phyloP scores from a whole-genome alignment of 2,113 vertebrate species.

The Oncorhynchus keta region DNA sequence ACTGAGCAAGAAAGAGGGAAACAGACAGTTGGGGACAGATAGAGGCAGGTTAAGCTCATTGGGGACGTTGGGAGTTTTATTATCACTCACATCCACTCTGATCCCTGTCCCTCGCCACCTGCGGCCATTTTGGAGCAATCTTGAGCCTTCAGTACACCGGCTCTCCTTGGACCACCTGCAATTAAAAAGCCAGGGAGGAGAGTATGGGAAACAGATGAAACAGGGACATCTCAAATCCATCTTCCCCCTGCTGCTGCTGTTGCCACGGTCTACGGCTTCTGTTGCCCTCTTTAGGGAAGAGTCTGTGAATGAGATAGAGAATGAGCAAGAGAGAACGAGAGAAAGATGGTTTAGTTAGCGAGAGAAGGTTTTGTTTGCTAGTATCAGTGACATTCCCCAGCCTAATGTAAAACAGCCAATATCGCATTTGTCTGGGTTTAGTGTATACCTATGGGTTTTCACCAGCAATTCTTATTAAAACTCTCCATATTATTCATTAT shows the following conservation, averaged over 20 bases:
- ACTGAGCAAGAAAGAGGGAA: background rate
- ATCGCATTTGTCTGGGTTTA: slow-evolving; percentile 8
- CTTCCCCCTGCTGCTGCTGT: background rate
- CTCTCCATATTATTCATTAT: too few species aligned
- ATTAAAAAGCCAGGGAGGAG: slow-evolving; percentile 24
- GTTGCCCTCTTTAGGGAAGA: background rate
- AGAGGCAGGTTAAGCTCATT: slow-evolving; percentile 9
- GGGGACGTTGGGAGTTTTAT: slow-evolving; percentile 24
- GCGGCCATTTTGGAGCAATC: slow-evolving; percentile 26
- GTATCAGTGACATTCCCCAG: background rate
- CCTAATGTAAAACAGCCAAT: slow-evolving; percentile 12
- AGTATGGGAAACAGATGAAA: background rate
- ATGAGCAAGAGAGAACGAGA: background rate
- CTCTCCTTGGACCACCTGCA: slow-evolving; percentile 20
- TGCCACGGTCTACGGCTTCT: background rate
- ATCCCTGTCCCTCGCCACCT: slow-evolving; percentile 11
- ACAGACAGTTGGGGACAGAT: slow-evolving; percentile 6
- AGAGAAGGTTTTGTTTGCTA: background rate
- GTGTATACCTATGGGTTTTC: background rate
- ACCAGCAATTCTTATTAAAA: slow-evolving; percentile 4
- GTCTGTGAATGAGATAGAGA: background rate
- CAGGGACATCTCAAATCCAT: slow-evolving; percentile 4
- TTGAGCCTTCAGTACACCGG: slow-evolving; percentile 27
- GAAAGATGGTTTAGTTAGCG: too few species aligned
- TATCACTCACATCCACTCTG: slow-evolving; percentile 16